Conservation (phyloP, 2,888 invertebrate species). For the Buathra laborator region DNA sequence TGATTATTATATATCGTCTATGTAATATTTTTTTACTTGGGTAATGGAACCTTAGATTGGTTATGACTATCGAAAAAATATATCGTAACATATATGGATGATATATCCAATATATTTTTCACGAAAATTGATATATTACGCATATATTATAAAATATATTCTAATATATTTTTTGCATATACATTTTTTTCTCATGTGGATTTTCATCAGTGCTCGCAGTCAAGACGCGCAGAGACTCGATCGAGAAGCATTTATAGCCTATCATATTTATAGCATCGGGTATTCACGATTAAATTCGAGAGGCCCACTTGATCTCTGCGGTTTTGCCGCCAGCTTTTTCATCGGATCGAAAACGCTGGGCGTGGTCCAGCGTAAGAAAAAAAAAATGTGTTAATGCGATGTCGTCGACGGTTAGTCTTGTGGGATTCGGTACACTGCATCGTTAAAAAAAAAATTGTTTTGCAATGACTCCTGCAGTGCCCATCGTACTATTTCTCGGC, state of each 20-base stretch:
- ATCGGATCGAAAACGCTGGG: not conserved
- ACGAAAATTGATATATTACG: no score
- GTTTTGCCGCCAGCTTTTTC: not conserved
- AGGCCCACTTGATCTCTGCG: not conserved
- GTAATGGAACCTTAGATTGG: no score
- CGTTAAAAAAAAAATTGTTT: not conserved
- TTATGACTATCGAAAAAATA: no score
- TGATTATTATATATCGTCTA: no score
- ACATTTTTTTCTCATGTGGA: not conserved
- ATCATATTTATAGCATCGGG: not conserved
- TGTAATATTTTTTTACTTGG: no score
- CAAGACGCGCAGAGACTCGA: not conserved
- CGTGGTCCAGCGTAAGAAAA: constrained; percentile 2
- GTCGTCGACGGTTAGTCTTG: not conserved
- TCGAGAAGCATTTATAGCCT: not conserved
- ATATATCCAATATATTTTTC: not conserved
- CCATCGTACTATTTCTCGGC: not conserved
- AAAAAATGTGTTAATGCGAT: constrained; percentile 9
- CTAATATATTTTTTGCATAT: not conserved
- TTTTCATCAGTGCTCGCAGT: no score
- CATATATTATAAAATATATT: no score
- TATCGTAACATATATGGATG: no score
- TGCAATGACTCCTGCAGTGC: no score
- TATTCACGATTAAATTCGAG: not conserved
- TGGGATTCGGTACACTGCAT: not conserved